A percentile compares a stretch with the other conserved stretches of the same genome.
These are phyloP conservation scores for Mixornis gularis DNA, from an alignment of 2,113 vertebrate species.

Conservation along the genomic window DNA sequence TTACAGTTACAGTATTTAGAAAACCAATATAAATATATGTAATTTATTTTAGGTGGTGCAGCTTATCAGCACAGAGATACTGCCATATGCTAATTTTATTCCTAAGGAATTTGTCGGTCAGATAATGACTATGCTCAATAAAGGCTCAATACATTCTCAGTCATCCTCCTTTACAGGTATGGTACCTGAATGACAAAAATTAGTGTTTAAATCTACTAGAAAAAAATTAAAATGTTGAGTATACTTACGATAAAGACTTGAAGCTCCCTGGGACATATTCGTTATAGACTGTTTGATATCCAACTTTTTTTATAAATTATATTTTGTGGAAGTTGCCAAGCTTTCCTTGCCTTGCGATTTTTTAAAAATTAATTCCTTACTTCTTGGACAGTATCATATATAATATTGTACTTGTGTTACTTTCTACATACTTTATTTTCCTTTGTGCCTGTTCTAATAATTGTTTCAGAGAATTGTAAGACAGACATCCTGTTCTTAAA, in stretches of 20 bases:
- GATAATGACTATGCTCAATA: conserved; percentile 99
- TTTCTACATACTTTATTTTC: background rate
- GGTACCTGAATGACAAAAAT: background rate
- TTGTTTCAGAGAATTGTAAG: background rate
- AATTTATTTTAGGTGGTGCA: conserved; percentile 87
- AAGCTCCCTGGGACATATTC: background rate
- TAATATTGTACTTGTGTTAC: background rate
- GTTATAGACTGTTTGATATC: background rate
- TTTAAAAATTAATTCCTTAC: background rate
- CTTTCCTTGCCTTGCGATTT: background rate
- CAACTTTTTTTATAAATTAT: background rate
- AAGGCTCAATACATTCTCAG: conserved; percentile 98
- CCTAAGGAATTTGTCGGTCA: conserved; percentile 98
- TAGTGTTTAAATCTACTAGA: background rate
- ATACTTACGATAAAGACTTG: background rate
- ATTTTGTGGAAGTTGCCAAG: background rate
- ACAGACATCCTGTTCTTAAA: background rate
- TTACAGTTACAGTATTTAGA: background rate
- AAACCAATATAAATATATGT: background rate
- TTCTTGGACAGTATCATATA: background rate
- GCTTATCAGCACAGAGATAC: conserved; percentile 95
- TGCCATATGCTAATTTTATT: conserved; percentile 98
- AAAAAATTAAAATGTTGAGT: background rate
- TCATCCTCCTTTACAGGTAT: conserved; percentile 96
- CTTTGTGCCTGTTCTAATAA: background rate